A percentile compares a stretch with the other conserved stretches of the same genome.
These are phyloP conservation scores for Balaenoptera acutorostrata DNA, from an alignment of 2,113 vertebrate genomes.

Conservation along the genomic window DNA sequence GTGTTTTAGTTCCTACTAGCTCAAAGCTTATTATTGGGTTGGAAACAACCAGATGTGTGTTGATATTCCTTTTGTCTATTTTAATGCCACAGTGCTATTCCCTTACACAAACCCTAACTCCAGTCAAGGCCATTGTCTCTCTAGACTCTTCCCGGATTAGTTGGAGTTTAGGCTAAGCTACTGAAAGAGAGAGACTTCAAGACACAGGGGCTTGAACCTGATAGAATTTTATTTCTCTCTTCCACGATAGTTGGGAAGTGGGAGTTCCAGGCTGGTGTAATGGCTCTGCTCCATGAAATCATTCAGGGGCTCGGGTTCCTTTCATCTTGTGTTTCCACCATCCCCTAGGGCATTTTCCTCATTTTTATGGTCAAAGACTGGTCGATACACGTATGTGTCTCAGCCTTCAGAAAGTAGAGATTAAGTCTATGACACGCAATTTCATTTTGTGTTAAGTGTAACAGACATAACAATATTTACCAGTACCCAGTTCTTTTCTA, in stretches of 20 bases:
- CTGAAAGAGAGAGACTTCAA: neutral
- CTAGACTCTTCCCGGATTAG: neutral
- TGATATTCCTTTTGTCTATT: neutral
- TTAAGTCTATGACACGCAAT: neutral
- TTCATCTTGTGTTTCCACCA: neutral
- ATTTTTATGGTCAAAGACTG: neutral
- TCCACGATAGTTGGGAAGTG: neutral
- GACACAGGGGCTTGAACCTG: neutral
- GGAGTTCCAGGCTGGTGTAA: fast-evolving
- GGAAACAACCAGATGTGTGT: neutral
- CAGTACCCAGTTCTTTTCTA: neutral
- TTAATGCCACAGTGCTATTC: neutral
- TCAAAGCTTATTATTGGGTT: neutral
- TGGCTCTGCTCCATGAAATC: neutral
- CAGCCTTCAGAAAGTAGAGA: neutral
- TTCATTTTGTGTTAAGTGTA: neutral
- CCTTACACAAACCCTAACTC: neutral
- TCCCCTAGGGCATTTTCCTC: neutral
- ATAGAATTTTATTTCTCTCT: neutral
- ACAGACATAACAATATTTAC: neutral
- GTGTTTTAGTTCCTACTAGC: neutral
- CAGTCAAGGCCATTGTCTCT: neutral
- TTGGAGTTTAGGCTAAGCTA: neutral
- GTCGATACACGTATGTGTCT: neutral
- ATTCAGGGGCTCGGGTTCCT: neutral